A percentile compares a stretch with the other conserved stretches of the same genome.
phyloP scores from a whole-genome alignment of 2,888 invertebrate genomes.

The Eupithecia centaureata region DNA sequence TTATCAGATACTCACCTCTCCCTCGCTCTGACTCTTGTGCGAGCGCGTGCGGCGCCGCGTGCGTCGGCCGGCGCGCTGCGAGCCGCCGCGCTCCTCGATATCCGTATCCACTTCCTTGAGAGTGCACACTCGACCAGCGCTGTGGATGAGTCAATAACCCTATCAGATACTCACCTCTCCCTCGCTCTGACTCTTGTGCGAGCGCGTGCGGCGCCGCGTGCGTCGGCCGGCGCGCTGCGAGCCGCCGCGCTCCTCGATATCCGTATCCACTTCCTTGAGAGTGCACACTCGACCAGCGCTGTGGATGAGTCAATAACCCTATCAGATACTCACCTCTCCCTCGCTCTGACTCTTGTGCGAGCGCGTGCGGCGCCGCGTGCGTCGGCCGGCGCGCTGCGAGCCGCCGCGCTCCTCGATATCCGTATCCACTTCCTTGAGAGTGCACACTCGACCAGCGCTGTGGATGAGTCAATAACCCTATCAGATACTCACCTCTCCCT shows the following conservation, averaged over 20 bases:
- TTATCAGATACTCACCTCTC: conserved; percentile 59
- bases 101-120: conserved; percentile 89
- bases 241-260: conserved; percentile 83
- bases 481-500: no score
- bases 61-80: conserved; percentile 75
- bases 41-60: conserved; percentile 75
- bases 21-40: conserved; percentile 79
- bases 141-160: conserved; percentile 49
- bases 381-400: no score
- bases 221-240: conserved; percentile 76
- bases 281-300: conserved; percentile 85
- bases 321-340: not conserved
- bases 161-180: conserved; percentile 62
- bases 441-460: no score
- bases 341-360: no score
- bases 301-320: conserved; percentile 1
- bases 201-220: conserved; percentile 73
- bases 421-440: no score
- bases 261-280: conserved; percentile 88
- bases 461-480: no score
- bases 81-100: conserved; percentile 81
- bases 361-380: no score
- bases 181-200: conserved; percentile 78
- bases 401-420: no score
- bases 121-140: conserved; percentile 84